Evolutionary conservation across 2,113 vertebrate genomes (phyloP).

Genomic region (Chiloscyllium plagiosum): DNA sequence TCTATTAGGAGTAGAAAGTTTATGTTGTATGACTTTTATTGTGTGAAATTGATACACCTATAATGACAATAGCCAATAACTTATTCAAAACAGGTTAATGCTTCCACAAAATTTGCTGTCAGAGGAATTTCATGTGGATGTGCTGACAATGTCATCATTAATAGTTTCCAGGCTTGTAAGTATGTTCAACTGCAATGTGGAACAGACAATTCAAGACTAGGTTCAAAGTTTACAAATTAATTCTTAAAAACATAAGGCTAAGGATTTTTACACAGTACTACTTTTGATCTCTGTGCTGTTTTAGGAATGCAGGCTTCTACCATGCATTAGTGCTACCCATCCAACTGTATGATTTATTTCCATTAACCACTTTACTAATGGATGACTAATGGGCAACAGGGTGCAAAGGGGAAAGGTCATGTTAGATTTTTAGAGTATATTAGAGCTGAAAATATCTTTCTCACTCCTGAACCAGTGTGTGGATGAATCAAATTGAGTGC

Average conservation of each 20-base stretch:
- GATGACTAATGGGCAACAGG: background rate
- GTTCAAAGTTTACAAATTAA: background rate
- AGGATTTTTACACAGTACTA: background rate
- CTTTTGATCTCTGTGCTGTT: conserved; percentile 27
- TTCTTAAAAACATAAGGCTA: conserved; percentile 25
- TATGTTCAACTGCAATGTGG: background rate
- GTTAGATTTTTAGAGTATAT: background rate
- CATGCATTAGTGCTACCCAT: conserved; percentile 9
- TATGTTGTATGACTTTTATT: background rate
- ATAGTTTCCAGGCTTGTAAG: background rate
- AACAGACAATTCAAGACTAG: no score
- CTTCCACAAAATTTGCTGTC: background rate
- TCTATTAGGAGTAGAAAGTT: background rate
- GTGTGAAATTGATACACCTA: background rate
- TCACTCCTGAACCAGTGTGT: background rate
- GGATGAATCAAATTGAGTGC: background rate
- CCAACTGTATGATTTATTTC: conserved; percentile 24
- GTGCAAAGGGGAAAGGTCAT: conserved; percentile 13
- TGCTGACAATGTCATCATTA: background rate
- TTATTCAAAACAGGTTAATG: background rate
- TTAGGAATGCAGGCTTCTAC: conserved; percentile 17
- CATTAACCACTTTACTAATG: conserved; percentile 18
- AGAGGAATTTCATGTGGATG: background rate
- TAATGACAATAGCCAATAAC: background rate
- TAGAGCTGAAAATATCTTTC: background rate